A percentile compares a stretch with the other conserved stretches of the same genome.
Conservation (phyloP, 2,797 vertebrate genomes). For the Epinephelus awoara region DNA sequence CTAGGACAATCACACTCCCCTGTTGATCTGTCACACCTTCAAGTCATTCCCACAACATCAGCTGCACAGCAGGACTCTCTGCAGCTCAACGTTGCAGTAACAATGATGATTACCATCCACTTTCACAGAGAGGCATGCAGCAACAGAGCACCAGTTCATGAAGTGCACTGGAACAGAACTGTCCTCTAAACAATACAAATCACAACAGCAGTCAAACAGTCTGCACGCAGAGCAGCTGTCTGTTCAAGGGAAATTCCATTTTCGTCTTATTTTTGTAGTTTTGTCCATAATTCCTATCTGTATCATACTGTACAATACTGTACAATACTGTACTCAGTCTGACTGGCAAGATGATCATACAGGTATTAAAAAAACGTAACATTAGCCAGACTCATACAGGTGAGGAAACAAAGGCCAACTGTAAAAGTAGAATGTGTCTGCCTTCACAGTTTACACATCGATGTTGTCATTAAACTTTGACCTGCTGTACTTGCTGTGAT, state of each 20-base stretch:
- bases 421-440: neutral
- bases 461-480: neutral
- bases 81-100: slow-evolving; percentile 16
- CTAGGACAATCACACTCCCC: slow-evolving; percentile 45
- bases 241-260: neutral
- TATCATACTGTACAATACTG: neutral
- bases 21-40: slow-evolving; percentile 48
- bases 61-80: slow-evolving; percentile 42
- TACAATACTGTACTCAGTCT: too few relatives aligned
- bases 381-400: neutral
- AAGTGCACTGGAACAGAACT: slow-evolving; percentile 25
- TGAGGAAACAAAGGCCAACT: neutral
- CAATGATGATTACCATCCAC: slow-evolving; percentile 45
- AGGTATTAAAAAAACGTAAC: neutral
- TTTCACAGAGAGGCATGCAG: slow-evolving; percentile 34
- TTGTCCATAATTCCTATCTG: neutral
- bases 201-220: slow-evolving; percentile 8
- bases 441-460: neutral
- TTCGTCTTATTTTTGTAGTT: neutral
- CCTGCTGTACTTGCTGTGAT: neutral
- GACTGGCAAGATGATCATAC: neutral
- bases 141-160: slow-evolving; percentile 7
- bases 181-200: slow-evolving; percentile 24
- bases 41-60: slow-evolving; percentile 55
- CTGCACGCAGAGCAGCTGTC: slow-evolving; percentile 6